Percentiles rank a stretch among this genome's conserved stretches.
These are phyloP conservation scores for Orientallactaga bullata DNA, from an alignment of 2,113 vertebrate species.

Conservation along the genomic window DNA sequence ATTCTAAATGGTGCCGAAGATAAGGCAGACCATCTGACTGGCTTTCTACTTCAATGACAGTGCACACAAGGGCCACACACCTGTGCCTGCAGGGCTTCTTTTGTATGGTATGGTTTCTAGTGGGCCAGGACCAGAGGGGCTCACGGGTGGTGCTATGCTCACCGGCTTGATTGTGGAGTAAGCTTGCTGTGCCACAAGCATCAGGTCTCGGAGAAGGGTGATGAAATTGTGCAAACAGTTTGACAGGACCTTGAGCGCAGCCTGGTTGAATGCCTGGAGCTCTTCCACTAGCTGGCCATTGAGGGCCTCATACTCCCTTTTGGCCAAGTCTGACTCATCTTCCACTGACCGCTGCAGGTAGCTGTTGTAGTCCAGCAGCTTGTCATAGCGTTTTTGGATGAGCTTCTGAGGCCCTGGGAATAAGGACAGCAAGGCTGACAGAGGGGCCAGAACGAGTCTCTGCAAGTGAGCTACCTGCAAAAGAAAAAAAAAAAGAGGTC, in stretches of 20 bases:
- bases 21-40: not conserved
- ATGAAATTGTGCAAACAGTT: slow-evolving; percentile 91
- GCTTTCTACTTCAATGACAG: not conserved
- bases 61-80: not conserved
- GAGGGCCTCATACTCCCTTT: slow-evolving; percentile 95
- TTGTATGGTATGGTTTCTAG: not conserved
- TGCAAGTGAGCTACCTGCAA: slow-evolving; percentile 90
- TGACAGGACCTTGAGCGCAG: slow-evolving; percentile 88
- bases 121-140: not conserved
- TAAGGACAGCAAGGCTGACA: slow-evolving; percentile 91
- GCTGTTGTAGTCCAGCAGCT: slow-evolving; percentile 95
- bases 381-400: slow-evolving; percentile 98
- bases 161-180: slow-evolving; percentile 87
- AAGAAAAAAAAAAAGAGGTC: slow-evolving; percentile 3
- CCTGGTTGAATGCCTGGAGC: slow-evolving; percentile 94
- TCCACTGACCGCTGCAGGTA: slow-evolving; percentile 88
- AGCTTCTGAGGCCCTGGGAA: slow-evolving; percentile 97
- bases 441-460: slow-evolving; percentile 90
- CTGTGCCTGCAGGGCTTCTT: not conserved
- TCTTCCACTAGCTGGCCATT: slow-evolving; percentile 96
- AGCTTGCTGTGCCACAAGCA: slow-evolving; percentile 79
- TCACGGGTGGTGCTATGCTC: slow-evolving; percentile 72
- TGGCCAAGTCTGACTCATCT: slow-evolving; percentile 90
- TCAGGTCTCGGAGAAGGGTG: slow-evolving; percentile 88
- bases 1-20: not conserved